phyloP scores from a whole-genome alignment of 1,140 invertebrate species.

The Hycleus cichorii region DNA sequence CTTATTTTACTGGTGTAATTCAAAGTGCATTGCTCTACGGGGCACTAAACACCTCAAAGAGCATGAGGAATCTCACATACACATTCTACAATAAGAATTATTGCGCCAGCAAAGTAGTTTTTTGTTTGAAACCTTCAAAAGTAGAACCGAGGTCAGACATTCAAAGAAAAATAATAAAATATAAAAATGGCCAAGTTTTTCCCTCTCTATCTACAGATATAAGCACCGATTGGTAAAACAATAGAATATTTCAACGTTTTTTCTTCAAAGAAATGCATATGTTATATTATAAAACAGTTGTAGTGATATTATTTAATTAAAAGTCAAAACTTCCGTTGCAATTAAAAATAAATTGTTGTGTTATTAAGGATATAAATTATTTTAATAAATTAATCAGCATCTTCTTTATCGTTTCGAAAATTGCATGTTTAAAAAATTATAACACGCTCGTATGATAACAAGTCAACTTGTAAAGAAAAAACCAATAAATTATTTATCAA shows the following conservation, averaged over 20 bases:
- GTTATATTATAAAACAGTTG: too few species aligned
- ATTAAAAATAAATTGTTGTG: too few species aligned
- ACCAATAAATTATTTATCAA: too few species aligned
- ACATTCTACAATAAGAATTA: slow-evolving; percentile 20
- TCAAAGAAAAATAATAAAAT: slow-evolving; percentile 23
- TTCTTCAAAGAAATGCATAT: background rate
- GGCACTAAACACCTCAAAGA: slow-evolving; percentile 26
- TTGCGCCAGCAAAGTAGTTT: slow-evolving; percentile 30
- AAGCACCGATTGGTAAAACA: slow-evolving; percentile 2
- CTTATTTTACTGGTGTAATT: slow-evolving; percentile 27
- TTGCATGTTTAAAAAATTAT: too few species aligned
- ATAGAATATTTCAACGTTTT: slow-evolving; percentile 1
- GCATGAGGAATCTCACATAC: slow-evolving; percentile 27
- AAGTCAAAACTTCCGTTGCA: too few species aligned
- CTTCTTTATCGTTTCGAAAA: too few species aligned
- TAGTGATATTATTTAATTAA: too few species aligned
- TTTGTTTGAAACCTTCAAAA: slow-evolving; percentile 30
- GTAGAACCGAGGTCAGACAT: slow-evolving; percentile 25
- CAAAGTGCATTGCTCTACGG: slow-evolving; percentile 29
- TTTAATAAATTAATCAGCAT: too few species aligned
- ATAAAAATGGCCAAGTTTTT: slow-evolving; percentile 27
- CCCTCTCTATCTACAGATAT: background rate
- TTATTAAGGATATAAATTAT: too few species aligned
- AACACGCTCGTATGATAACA: too few species aligned
- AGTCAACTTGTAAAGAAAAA: too few species aligned